Percentiles rank a stretch among this genome's conserved stretches.
phyloP scores from a whole-genome alignment of 1,140 invertebrate species.

The Calephelis nemesis region DNA sequence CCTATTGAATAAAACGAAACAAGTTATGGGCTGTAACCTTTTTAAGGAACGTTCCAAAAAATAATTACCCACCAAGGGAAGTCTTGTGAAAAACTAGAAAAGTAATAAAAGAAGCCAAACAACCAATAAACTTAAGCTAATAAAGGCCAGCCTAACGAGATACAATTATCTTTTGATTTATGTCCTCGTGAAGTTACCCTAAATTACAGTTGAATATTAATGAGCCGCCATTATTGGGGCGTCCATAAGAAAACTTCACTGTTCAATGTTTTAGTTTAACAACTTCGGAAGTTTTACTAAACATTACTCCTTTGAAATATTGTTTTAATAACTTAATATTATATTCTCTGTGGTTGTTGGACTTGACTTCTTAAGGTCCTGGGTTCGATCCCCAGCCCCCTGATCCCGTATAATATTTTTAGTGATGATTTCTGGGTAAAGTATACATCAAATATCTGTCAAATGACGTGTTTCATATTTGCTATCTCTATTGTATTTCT shows the following conservation, averaged over 20 bases:
- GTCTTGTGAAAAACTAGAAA: background rate
- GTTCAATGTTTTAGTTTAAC: background rate
- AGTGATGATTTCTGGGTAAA: no score
- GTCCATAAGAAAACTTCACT: conserved; percentile 8
- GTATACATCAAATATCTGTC: no score
- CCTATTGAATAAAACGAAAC: no score
- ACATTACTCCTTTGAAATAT: background rate
- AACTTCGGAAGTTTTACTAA: background rate
- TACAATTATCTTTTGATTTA: conserved; percentile 15
- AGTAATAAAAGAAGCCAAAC: background rate
- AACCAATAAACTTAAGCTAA: conserved; percentile 12
- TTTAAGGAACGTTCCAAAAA: no score
- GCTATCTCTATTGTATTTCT: no score
- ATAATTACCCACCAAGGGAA: no score
- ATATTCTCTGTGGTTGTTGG: no score
- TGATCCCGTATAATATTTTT: no score
- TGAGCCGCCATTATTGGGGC: conserved; percentile 8
- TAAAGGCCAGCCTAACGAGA: conserved; percentile 4
- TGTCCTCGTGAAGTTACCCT: conserved; percentile 2
- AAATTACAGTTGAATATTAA: conserved; percentile 15
- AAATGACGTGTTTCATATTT: no score
- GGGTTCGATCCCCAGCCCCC: no score
- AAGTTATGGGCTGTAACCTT: no score
- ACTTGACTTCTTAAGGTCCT: no score
- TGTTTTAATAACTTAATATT: background rate